Evolutionary conservation across 2,113 vertebrate genomes (phyloP).

Genomic region (Chiloscyllium plagiosum): DNA sequence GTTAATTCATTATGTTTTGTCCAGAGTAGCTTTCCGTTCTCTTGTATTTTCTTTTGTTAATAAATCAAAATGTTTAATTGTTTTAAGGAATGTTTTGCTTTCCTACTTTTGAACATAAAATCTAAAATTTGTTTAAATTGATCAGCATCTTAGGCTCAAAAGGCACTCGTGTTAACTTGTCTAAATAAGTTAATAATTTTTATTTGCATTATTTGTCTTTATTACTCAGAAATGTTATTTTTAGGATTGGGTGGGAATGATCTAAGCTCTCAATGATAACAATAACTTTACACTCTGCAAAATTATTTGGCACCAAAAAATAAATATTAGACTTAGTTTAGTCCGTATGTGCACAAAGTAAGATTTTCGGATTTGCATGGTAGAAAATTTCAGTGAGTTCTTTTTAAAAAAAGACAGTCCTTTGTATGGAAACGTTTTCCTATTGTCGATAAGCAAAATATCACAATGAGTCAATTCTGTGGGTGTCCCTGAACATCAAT

Average conservation of each 20-base stretch:
- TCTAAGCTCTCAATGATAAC: neutral
- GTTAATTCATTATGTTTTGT: neutral
- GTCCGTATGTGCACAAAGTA: neutral
- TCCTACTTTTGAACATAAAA: neutral
- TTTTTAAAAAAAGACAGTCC: neutral
- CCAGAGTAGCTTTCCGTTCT: neutral
- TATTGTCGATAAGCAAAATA: neutral
- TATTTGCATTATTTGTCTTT: neutral
- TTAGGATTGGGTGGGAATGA: neutral
- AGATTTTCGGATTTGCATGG: neutral
- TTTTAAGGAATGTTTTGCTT: neutral
- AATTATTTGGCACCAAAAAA: neutral
- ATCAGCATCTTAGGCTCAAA: neutral
- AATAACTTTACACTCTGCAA: neutral
- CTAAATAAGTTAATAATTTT: neutral
- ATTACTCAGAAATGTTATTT: slow-evolving; percentile 22
- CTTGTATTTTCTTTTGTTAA: neutral
- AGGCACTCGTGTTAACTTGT: neutral
- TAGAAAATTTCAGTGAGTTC: neutral
- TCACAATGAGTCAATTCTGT: neutral
- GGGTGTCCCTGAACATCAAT: no score
- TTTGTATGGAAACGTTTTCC: neutral
- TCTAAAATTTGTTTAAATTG: slow-evolving; percentile 11
- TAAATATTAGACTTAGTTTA: slow-evolving; percentile 9
- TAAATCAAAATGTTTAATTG: slow-evolving; percentile 6